Evolutionary conservation across 2,888 invertebrate species (phyloP).

Genomic region (Dascillus cervinus): DNA sequence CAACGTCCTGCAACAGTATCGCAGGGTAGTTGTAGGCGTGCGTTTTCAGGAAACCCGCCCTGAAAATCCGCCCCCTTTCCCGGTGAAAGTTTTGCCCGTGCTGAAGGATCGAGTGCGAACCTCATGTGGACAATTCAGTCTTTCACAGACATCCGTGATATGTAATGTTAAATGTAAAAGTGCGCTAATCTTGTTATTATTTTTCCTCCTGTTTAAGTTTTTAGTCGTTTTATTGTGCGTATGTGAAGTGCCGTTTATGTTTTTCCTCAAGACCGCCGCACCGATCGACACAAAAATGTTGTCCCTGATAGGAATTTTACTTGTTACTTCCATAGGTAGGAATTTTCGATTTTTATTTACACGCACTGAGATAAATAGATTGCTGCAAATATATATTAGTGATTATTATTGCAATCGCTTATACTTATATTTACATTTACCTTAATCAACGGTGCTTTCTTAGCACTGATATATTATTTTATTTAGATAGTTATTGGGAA

Average conservation of each 20-base stretch:
- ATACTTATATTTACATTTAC: no score
- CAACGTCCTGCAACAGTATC: slow-evolving; percentile 15
- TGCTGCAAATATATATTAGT: no score
- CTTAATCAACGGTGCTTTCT: no score
- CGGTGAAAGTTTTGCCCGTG: slow-evolving; percentile 19
- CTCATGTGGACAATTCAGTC: slow-evolving; percentile 5
- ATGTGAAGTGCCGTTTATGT: slow-evolving; percentile 13
- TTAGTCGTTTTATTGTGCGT: slow-evolving; percentile 10
- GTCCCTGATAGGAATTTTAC: slow-evolving; percentile 18
- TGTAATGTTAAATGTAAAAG: slow-evolving; percentile 17
- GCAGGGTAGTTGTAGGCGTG: slow-evolving; percentile 17
- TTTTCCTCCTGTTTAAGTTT: slow-evolving; percentile 13
- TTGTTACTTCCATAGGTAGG: slow-evolving; percentile 20
- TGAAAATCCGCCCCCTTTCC: slow-evolving; percentile 22
- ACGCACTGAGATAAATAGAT: no score
- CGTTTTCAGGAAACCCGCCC: slow-evolving; percentile 18
- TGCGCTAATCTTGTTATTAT: slow-evolving; percentile 13
- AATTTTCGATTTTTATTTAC: neutral
- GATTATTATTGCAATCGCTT: no score
- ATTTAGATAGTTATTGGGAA: no score
- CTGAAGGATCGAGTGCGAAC: slow-evolving; percentile 13
- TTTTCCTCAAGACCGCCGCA: slow-evolving; percentile 11
- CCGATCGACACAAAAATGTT: slow-evolving; percentile 13
- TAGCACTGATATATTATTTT: no score
- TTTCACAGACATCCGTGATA: slow-evolving; percentile 7